Evolutionary conservation across 2,797 vertebrate species (phyloP), one percentile per base, ranked within the genome.

Genomic region (Silurus aristotelis): DNA sequence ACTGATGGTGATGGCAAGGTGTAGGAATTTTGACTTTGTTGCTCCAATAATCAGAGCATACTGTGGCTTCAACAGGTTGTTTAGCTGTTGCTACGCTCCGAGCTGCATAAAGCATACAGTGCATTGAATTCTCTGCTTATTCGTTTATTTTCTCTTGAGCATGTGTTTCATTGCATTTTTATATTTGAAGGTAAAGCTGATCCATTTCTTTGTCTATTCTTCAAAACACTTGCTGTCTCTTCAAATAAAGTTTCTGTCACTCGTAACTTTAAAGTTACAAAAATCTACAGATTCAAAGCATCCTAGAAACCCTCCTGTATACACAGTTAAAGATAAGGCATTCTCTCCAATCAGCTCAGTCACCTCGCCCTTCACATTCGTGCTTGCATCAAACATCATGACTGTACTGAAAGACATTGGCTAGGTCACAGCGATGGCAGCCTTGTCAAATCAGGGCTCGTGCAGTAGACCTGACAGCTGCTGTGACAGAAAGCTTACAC

Each of bases 401-500:
- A 72, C 56, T 60, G 64, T 22, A 58, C 64, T 60, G 43, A 43
- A 66, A 79, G 56, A 64, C 56, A 25, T 0, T 79, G 46, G 15
- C 15, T 46, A 86, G 73, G 43, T 72, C 56, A 63, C 55, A 52
- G 25, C 38, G 52, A 63, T n/a, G 55, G 55, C 60, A 22, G 61
- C 17, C 83, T 80, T 81, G 79, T 87, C 86, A 87, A 68, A 80
- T 83, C 83, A 82, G 58, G 27, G 71, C 83, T 77, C 58, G 81
- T 87, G 87, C 87, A 88, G 89, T 90, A 77, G 80, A 84, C 76
- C 80, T 87, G 87, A 86, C 87, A 86, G 83, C 77, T 83, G 81
- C 84, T 87, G 91, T 93, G 92, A 93, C 90, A 93, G 92, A 86
- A 86, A 92, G 90, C 90, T 93, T 93, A 94, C 93, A 92, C 90